These are phyloP conservation scores for Periplaneta americana DNA, from an alignment of 1,140 invertebrate species.

Conservation along the genomic window DNA sequence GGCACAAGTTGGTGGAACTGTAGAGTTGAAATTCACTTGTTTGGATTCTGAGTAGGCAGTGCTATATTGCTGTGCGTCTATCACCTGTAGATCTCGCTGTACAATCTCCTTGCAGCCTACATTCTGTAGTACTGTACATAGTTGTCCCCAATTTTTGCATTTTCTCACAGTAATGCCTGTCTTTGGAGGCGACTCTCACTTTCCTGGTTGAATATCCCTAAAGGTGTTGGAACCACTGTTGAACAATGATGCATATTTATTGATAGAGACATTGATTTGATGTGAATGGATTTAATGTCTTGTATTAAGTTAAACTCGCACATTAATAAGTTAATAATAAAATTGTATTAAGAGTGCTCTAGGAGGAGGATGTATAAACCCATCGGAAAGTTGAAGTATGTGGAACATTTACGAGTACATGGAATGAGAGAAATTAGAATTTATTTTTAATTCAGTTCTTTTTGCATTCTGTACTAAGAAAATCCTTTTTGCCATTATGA, in stretches of 20 bases:
- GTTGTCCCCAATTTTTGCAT: background rate
- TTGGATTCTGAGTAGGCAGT: background rate
- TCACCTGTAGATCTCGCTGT: background rate
- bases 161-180: background rate
- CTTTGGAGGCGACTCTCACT: background rate
- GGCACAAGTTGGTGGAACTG: background rate
- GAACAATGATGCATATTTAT: background rate
- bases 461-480: background rate
- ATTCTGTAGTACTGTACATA: background rate
- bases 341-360: background rate
- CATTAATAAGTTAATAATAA: background rate
- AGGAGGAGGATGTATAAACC: background rate
- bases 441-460: background rate
- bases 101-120: background rate
- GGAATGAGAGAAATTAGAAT: background rate
- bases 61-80: background rate
- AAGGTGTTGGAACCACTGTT: background rate
- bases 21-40: background rate
- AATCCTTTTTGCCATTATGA: background rate
- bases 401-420: background rate
- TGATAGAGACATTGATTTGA: background rate
- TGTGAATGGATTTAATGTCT: background rate
- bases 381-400: background rate
- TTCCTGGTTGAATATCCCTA: background rate
- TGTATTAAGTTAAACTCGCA: background rate